Evolutionary conservation across 2,797 vertebrate genomes (phyloP), one percentile per base, ranked within the genome.

Genomic region (Chelidonichthys spinosus): DNA sequence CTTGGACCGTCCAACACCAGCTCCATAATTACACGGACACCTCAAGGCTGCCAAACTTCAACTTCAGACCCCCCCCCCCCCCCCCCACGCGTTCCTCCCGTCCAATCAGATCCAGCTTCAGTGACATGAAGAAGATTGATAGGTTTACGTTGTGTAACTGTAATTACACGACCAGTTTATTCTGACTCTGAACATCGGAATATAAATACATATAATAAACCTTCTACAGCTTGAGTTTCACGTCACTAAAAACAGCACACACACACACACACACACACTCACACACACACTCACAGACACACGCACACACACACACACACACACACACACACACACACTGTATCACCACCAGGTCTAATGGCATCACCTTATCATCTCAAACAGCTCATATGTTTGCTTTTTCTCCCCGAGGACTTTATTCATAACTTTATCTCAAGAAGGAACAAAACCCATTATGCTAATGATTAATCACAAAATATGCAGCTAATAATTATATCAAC

Each of bases 151-250:
- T 36, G 54, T 37, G 64, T 60, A 69, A 62, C 60, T 42, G 53
- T 85, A 83, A 90, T 91, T 83, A 88, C 69, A 88, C 81, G 78
- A 81, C 56, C 59, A 67, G 70, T 76, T 87, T 74, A 74, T 72
- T 80, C 77, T 76, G 69, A 76, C 79, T 72, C 8, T 2, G 33
- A 62, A 89, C 64, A 83, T 63, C 75, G 76, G 85, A 68, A 54
- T 79, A 72, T 81, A 84, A 87, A 89, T 80, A 71, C 78, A 63
- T 46, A 5, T n/a, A 69, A 65, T 37, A 11, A 47, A 71, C 62
- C 25, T 25, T 25, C 25, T 25, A 25, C n/a, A 13, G 76, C 65
- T 77, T 62, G 65, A 65, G 66, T 88, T 88, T 87, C 84, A 74
- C 36, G 64, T 74, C 59, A 39, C 7, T 72, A 40, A 49, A 32